Conservation (phyloP, 2,888 invertebrate species). For the Lasioglossum villosulum region DNA sequence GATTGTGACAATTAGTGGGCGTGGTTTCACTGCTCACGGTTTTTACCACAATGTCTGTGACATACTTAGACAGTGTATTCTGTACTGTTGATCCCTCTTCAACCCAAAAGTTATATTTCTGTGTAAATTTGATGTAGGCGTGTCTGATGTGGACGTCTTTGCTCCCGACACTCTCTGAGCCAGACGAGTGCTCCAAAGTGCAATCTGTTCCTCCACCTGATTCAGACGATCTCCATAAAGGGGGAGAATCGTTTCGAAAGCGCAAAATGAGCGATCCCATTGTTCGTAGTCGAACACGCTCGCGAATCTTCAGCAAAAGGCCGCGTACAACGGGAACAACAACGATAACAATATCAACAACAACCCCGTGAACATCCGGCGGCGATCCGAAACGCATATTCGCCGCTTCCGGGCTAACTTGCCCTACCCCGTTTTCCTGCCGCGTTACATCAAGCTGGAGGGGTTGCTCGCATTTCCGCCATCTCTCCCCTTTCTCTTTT, state of each 20-base stretch:
- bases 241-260: neutral
- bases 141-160: neutral
- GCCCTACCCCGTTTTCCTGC: slow-evolving; percentile 56
- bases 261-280: neutral
- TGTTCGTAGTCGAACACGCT: neutral
- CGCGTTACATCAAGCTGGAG: slow-evolving; percentile 68
- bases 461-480: slow-evolving; percentile 59
- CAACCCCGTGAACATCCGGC: slow-evolving; percentile 66
- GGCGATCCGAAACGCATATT: slow-evolving; percentile 76
- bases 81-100: neutral
- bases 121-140: neutral
- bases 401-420: slow-evolving; percentile 77
- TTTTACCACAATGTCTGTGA: neutral
- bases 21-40: neutral
- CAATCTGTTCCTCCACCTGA: neutral
- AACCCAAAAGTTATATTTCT: neutral
- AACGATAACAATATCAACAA: slow-evolving; percentile 57
- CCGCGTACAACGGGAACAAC: slow-evolving; percentile 28
- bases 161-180: neutral
- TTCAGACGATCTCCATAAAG: neutral
- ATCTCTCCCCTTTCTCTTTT: slow-evolving; percentile 27
- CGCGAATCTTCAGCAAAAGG: slow-evolving; percentile 1
- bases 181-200: neutral
- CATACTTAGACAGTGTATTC: neutral
- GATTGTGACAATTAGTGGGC: neutral